Evolutionary conservation across 2,113 vertebrate genomes (phyloP), one percentile per base, ranked within the genome.

Genomic region (Gopherus flavomarginatus): DNA sequence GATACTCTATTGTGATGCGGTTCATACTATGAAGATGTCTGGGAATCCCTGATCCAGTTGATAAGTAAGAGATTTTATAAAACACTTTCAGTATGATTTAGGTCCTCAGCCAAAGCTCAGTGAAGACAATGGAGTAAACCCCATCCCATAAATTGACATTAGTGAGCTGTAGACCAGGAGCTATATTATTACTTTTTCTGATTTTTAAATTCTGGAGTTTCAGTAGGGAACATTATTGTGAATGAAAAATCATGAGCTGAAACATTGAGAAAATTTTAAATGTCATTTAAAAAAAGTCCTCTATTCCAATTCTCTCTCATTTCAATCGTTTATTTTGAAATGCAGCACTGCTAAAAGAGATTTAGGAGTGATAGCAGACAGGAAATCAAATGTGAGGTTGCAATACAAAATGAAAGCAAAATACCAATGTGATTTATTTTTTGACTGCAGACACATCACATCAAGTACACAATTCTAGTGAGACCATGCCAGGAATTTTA

Each of bases 271-370:
- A 42, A 47, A 84, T 79, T 57, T 53, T 31, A 50, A 84, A 2
- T 50, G 24, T 10, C 35, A n/a, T 93, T 84, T 80, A 24, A 69
- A 83, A 59, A 1, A 62, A 22, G 5, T 24, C 6, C 21, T 83
- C 12, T 8, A 83, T 2, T 69, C 19, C 5, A 86, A 56, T 72
- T 92, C 29, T 85, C 11, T 88, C 27, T 56, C n/a, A 94, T 94
- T 92, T 21, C 85, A 90, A 88, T 14, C 3, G 86, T 87, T 50
- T 87, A 29, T n/a, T 83, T 38, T 86, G 24, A 87, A 93, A 89
- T 77, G 86, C 0, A 1, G 13, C 1, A 1, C 4, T 78, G 42
- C 17, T 78, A 52, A 52, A 52, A 52, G 19, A 22, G 11, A 47
- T 47, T 72, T 14, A 4, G 12, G 9, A 5, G 31, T 79, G 31